These are phyloP conservation scores for Aphrocallistes beatrix DNA, from an alignment of 37 sponge, comb jelly and placozoan genomes.

Conservation along the genomic window DNA sequence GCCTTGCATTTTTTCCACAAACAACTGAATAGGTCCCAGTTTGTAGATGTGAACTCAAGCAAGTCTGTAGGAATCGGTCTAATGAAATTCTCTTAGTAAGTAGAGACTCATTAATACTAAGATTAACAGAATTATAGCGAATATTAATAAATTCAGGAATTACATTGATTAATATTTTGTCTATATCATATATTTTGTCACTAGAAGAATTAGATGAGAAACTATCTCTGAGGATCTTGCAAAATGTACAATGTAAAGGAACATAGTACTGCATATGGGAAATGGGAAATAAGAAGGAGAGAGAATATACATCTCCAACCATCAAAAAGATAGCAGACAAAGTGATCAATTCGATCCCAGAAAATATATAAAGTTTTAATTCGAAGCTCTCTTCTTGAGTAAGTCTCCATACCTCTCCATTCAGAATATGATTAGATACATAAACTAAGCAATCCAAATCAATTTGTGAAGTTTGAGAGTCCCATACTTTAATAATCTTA, in stretches of 20 bases:
- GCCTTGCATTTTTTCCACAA: not conserved
- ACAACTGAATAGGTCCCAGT: not conserved
- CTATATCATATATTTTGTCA: not conserved
- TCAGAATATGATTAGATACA: slow-evolving; percentile 2
- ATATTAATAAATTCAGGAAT: not conserved
- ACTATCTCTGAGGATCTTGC: not conserved
- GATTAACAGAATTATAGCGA: not conserved
- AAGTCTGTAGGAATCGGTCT: not conserved
- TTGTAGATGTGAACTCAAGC: not conserved
- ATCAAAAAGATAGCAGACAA: not conserved
- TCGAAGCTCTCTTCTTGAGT: not conserved
- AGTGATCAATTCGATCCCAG: not conserved
- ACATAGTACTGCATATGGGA: not conserved
- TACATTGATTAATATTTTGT: not conserved
- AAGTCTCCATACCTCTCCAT: slow-evolving; percentile 6
- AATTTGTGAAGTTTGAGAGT: not conserved
- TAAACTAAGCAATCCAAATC: not conserved
- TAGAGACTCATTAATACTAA: not conserved
- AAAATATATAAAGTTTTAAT: not conserved
- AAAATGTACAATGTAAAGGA: not conserved
- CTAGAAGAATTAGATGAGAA: not conserved
- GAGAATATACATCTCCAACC: not conserved
- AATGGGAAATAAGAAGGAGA: not conserved
- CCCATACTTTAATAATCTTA: not conserved
- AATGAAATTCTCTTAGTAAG: not conserved